phyloP scores from a whole-genome alignment of 37 sponge, comb jelly and placozoan genomes.

The Lycopodina hypogea region DNA sequence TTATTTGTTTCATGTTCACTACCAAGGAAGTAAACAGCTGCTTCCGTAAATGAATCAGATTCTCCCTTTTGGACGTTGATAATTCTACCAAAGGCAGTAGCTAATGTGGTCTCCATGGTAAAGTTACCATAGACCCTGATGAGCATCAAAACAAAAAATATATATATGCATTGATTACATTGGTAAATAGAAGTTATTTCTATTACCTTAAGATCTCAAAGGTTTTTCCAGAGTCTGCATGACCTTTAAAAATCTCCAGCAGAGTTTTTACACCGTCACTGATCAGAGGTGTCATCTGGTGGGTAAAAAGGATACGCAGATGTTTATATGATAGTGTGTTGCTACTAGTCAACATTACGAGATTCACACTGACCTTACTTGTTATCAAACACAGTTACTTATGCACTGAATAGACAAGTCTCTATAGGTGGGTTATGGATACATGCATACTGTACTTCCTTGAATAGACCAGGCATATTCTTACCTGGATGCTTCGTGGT shows the following conservation, averaged over 20 bases:
- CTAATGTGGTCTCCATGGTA: constrained; percentile 66
- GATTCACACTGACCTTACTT: no score
- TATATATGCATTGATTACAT: constrained; percentile 25
- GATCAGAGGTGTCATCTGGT: constrained; percentile 70
- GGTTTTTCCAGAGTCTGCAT: constrained; percentile 32
- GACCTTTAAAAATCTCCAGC: constrained; percentile 10
- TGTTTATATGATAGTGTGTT: no score
- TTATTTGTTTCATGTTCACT: constrained; percentile 7
- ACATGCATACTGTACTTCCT: no score
- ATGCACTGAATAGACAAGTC: no score
- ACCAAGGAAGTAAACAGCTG: constrained; percentile 25
- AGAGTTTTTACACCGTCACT: constrained; percentile 30
- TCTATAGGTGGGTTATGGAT: no score
- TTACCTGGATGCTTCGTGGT: no score
- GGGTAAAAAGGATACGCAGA: neutral
- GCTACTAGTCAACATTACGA: no score
- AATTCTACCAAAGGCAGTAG: constrained; percentile 62
- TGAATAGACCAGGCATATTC: no score
- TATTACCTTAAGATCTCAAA: constrained; percentile 43
- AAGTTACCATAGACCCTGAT: constrained; percentile 21
- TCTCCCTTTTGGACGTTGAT: constrained; percentile 35
- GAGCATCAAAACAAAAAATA: constrained; percentile 16
- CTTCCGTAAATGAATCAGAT: constrained; percentile 44
- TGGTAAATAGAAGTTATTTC: neutral
- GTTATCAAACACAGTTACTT: no score